Percentiles rank a stretch among this genome's conserved stretches.
Evolutionary conservation across 2,113 vertebrate genomes (phyloP).

Genomic region (Calidris pugnax): DNA sequence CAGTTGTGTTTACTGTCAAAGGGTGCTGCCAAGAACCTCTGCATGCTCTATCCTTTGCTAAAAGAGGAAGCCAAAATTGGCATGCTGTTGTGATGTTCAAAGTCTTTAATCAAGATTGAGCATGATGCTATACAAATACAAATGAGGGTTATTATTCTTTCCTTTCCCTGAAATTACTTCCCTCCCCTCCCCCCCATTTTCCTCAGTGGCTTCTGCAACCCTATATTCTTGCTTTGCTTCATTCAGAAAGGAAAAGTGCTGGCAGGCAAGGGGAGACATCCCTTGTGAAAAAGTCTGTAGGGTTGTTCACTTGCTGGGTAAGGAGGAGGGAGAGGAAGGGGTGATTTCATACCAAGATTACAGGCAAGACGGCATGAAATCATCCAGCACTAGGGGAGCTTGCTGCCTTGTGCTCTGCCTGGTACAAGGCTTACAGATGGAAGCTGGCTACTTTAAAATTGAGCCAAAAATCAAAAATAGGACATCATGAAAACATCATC

Average conservation of each 20-base stretch:
- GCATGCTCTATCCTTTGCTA: background rate
- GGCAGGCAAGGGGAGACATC: background rate
- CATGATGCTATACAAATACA: constrained; percentile 7
- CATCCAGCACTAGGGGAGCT: background rate
- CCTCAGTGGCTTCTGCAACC: background rate
- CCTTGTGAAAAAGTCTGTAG: background rate
- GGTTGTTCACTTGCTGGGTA: background rate
- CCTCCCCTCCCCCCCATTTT: background rate
- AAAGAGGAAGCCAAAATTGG: constrained; percentile 11
- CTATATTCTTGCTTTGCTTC: background rate
- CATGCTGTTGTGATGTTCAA: background rate
- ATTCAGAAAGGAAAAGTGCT: background rate
- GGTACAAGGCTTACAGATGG: background rate
- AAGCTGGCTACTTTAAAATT: background rate
- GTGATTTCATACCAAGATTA: background rate
- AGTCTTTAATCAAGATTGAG: constrained; percentile 1
- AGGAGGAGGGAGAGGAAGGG: background rate
- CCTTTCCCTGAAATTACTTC: background rate
- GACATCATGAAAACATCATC: background rate
- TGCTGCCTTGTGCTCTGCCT: background rate
- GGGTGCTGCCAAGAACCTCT: constrained; percentile 19
- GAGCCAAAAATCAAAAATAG: constrained; percentile 8
- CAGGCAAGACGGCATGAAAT: background rate
- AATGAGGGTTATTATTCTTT: background rate
- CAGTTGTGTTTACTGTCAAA: constrained; percentile 3